These are phyloP conservation scores for Jordanella pulchra DNA, from an alignment of 2,797 vertebrate species.

Conservation along the genomic window DNA sequence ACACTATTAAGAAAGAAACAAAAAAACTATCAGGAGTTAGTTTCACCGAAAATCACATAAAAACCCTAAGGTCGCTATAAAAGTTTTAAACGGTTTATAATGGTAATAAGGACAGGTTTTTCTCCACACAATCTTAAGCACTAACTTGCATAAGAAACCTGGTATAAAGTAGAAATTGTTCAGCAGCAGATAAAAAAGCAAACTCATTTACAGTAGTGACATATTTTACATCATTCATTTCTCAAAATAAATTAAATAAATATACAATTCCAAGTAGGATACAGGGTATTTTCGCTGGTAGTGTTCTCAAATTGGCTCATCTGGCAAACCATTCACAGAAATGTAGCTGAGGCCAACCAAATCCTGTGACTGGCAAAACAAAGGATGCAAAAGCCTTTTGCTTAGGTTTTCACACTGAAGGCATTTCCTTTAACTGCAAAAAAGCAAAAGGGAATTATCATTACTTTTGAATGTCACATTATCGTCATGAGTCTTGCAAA, in stretches of 20 bases:
- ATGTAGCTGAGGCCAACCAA: conserved; percentile 67
- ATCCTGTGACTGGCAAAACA: conserved; percentile 80
- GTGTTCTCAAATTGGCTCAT: conserved; percentile 77
- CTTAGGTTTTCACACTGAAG: conserved; percentile 73
- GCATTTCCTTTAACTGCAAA: conserved; percentile 74
- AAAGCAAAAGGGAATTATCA: conserved; percentile 9
- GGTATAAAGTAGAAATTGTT: conserved; percentile 85
- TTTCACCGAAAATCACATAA: conserved; percentile 36
- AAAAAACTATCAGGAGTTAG: conserved; percentile 41
- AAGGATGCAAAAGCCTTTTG: conserved; percentile 77
- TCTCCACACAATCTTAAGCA: conserved; percentile 76
- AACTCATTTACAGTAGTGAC: conserved; percentile 86
- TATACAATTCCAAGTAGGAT: conserved; percentile 83
- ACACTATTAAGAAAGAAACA: conserved; percentile 7
- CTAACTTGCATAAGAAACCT: conserved; percentile 86
- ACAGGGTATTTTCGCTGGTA: conserved; percentile 78
- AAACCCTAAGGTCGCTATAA: conserved; percentile 14
- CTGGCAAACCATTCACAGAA: conserved; percentile 72
- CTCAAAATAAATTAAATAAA: conserved; percentile 85
- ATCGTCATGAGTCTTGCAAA: not conserved
- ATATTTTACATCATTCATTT: conserved; percentile 82
- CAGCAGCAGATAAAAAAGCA: conserved; percentile 85
- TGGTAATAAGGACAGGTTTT: conserved; percentile 69
- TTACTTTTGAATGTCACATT: not conserved
- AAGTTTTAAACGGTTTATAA: conserved; percentile 35